phyloP scores from a whole-genome alignment of 2,113 vertebrate genomes.

The Labrus mixtus region DNA sequence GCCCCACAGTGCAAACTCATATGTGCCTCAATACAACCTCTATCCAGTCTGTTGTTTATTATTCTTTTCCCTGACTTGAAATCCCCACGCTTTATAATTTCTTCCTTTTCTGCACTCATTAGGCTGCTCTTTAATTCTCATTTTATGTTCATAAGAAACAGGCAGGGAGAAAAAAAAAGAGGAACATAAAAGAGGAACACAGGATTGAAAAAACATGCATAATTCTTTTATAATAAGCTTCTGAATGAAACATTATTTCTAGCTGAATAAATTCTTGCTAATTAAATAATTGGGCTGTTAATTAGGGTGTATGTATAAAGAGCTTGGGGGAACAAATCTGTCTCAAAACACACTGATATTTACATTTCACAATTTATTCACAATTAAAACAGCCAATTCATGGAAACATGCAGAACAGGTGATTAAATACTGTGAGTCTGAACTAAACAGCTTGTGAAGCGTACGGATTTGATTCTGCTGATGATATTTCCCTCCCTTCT shows the following conservation, averaged over 20 bases:
- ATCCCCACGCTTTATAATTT: background rate
- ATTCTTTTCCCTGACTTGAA: background rate
- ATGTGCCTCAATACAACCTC: background rate
- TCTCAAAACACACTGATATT: constrained; percentile 25
- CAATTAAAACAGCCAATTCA: constrained; percentile 7
- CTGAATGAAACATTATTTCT: background rate
- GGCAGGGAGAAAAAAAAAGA: background rate
- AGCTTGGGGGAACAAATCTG: constrained; percentile 2
- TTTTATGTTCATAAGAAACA: background rate
- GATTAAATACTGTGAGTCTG: constrained; percentile 39
- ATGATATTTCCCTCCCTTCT: constrained; percentile 50
- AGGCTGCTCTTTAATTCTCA: constrained; percentile 6
- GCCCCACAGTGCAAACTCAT: too few species aligned
- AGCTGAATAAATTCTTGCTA: background rate
- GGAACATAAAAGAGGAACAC: background rate
- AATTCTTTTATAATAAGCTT: constrained; percentile 19
- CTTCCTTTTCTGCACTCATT: background rate
- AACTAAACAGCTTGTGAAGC: constrained; percentile 44
- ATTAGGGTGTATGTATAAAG: constrained; percentile 39
- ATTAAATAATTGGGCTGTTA: constrained; percentile 42
- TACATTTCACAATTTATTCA: constrained; percentile 22
- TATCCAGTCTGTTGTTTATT: background rate
- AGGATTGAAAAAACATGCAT: background rate
- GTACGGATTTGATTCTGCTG: constrained; percentile 56
- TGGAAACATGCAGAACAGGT: constrained; percentile 21